Evolutionary conservation across 2,797 vertebrate genomes (phyloP).

Genomic region (Todus mexicanus): DNA sequence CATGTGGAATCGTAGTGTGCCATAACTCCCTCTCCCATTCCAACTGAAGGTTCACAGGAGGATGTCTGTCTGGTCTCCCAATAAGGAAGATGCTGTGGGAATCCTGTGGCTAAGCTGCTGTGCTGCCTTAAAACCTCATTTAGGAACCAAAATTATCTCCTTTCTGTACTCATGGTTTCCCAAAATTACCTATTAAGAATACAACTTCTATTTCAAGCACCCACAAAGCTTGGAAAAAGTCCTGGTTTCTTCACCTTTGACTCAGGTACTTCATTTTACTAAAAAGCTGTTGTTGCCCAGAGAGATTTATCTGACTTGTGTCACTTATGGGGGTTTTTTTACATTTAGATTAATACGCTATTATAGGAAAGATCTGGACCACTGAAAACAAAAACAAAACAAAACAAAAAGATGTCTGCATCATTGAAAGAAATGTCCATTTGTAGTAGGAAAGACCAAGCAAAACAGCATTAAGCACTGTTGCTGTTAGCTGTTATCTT

Average conservation of each 20-base stretch:
- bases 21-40: not conserved
- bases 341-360: not conserved
- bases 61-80: not conserved
- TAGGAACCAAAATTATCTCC: conserved; percentile 66
- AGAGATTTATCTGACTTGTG: not conserved
- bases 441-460: not conserved
- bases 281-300: not conserved
- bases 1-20: not conserved
- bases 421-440: not conserved
- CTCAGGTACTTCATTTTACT: not conserved
- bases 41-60: not conserved
- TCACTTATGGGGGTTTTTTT: not conserved
- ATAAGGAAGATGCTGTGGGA: conserved; percentile 1
- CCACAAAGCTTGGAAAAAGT: conserved; percentile 21
- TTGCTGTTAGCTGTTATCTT: not conserved
- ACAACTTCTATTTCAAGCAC: conserved; percentile 12
- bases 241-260: not conserved
- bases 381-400: not conserved
- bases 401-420: not conserved
- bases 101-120: conserved; percentile 14
- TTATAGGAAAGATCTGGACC: not conserved
- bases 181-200: conserved; percentile 26
- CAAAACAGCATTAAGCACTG: not conserved
- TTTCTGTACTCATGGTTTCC: conserved; percentile 64
- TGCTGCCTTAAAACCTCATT: conserved; percentile 55